phyloP scores from a whole-genome alignment of 2,888 invertebrate genomes.

The Drosophila austrosaltans region DNA sequence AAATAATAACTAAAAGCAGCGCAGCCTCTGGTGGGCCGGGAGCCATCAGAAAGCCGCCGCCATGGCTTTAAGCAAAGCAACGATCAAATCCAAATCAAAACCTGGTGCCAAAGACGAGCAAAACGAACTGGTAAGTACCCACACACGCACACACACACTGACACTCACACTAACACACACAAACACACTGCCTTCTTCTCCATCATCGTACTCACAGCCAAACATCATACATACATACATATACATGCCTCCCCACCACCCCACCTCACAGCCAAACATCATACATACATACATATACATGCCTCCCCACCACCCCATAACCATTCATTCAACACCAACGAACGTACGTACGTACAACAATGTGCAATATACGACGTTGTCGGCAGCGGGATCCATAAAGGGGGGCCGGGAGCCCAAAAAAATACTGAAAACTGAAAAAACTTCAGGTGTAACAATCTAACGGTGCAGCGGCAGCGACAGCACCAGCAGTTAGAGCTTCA shows the following conservation, averaged over 20 bases:
- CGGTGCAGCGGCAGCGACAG: slow-evolving; percentile 68
- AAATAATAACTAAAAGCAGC: background rate
- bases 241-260: background rate
- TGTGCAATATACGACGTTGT: slow-evolving; percentile 33
- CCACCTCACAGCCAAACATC: background rate
- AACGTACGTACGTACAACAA: slow-evolving; percentile 37
- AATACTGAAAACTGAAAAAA: slow-evolving; percentile 12
- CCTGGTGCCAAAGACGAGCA: slow-evolving; percentile 74
- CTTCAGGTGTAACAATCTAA: slow-evolving; percentile 79
- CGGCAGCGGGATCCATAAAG: background rate
- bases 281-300: background rate
- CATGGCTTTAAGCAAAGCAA: slow-evolving; percentile 69
- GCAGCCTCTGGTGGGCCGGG: background rate
- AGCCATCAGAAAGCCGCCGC: slow-evolving; percentile 37
- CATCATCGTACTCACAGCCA: background rate
- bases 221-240: too few relatives aligned
- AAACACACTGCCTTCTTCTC: background rate
- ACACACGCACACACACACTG: background rate
- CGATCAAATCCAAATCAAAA: slow-evolving; percentile 52
- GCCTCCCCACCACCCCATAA: background rate
- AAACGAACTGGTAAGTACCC: slow-evolving; percentile 67
- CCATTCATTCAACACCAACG: slow-evolving; percentile 17
- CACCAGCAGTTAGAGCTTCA: slow-evolving; percentile 7
- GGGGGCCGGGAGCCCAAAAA: slow-evolving; percentile 5
- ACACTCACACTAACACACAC: too few relatives aligned